Conservation (phyloP, 1,140 invertebrate species). For the Danaus plexippus region DNA sequence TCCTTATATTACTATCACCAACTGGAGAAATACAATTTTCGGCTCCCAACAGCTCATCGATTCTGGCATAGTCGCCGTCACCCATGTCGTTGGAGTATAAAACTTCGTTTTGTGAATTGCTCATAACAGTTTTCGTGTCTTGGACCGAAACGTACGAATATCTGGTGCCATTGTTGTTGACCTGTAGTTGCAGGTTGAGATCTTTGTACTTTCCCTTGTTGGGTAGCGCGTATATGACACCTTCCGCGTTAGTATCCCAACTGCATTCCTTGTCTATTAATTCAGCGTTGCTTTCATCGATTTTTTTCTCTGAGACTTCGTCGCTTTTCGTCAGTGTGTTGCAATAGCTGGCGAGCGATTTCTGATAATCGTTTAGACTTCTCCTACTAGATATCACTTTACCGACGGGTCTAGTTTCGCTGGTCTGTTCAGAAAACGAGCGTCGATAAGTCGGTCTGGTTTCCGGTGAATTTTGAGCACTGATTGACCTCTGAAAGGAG, state of each 20-base stretch:
- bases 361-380: slow-evolving; percentile 75
- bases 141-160: slow-evolving; percentile 67
- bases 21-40: slow-evolving; percentile 61
- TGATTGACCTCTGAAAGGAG: slow-evolving; percentile 65
- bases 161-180: slow-evolving; percentile 64
- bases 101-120: slow-evolving; percentile 61
- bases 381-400: slow-evolving; percentile 72
- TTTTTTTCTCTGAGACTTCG: slow-evolving; percentile 36
- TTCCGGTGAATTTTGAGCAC: slow-evolving; percentile 67
- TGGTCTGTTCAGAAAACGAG: slow-evolving; percentile 76
- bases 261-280: slow-evolving; percentile 61
- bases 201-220: slow-evolving; percentile 71
- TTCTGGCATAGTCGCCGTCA: slow-evolving; percentile 62
- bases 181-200: slow-evolving; percentile 65
- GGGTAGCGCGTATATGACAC: slow-evolving; percentile 68
- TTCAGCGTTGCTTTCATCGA: slow-evolving; percentile 41
- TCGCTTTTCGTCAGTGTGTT: slow-evolving; percentile 32
- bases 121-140: slow-evolving; percentile 62
- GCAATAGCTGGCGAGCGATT: slow-evolving; percentile 49
- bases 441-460: slow-evolving; percentile 74
- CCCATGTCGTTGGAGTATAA: slow-evolving; percentile 58
- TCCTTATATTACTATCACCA: slow-evolving; percentile 55
- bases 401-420: slow-evolving; percentile 60
- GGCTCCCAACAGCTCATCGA: slow-evolving; percentile 58
- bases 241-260: slow-evolving; percentile 67